These are phyloP conservation scores for Mythimna lalbum DNA, from an alignment of 2,888 invertebrate genomes.

Conservation along the genomic window DNA sequence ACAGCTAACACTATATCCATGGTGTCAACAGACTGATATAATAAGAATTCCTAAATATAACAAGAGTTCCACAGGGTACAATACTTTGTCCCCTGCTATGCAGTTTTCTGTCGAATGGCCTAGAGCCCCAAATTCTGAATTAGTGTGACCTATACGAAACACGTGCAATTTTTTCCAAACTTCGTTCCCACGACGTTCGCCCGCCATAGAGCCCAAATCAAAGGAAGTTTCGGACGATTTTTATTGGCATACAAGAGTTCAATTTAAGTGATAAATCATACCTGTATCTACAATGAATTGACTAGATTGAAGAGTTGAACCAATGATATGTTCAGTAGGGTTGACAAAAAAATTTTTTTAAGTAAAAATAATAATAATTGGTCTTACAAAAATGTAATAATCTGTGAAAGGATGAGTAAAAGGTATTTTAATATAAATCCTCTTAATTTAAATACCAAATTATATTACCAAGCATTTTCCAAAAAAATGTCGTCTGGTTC, in stretches of 20 bases:
- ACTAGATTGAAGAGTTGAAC: conserved; percentile 19
- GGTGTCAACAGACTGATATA: not conserved
- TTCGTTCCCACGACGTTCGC: conserved; percentile 15
- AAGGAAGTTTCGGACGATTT: conserved; percentile 12
- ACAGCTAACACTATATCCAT: not conserved
- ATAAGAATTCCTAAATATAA: not conserved
- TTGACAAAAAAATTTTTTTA: too few species aligned
- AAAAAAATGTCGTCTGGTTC: too few species aligned
- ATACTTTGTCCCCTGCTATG: not conserved
- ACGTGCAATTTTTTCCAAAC: not conserved
- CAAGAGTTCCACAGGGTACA: not conserved
- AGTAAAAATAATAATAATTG: not conserved
- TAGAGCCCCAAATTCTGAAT: not conserved
- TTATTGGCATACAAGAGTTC: conserved; percentile 32
- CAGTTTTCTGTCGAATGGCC: not conserved
- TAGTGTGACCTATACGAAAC: not conserved
- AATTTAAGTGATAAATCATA: conserved; percentile 29
- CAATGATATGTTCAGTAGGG: not conserved
- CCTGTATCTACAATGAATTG: conserved; percentile 29
- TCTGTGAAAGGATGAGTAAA: not conserved
- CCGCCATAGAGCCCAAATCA: not conserved
- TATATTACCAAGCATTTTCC: too few species aligned
- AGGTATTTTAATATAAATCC: not conserved
- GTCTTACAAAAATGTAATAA: not conserved
- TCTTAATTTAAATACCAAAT: not conserved